Evolutionary conservation across 1,140 invertebrate genomes (phyloP), one percentile per base, ranked within the genome.

Genomic region (Caligus rogercresseyi): DNA sequence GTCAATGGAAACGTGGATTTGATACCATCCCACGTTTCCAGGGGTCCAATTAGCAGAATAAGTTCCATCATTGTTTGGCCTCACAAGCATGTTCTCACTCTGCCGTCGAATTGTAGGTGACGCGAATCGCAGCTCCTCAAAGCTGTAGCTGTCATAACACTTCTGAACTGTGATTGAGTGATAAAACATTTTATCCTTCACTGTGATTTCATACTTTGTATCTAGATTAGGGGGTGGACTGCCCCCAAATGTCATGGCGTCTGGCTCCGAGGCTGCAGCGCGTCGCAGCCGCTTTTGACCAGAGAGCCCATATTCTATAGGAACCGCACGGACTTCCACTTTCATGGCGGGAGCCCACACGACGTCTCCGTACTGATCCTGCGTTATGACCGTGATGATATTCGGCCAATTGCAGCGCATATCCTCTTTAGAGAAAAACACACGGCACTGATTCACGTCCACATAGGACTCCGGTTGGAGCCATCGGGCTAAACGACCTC

Each of bases 1-100:
- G 74, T 97, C 92, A 54, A 97, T 82, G 19, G 81, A 84, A 52
- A 92, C 85, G 66, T 84, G 79, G 31, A 98, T 80, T 21, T 85
- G 83, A 73, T 95, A 98, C 73, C 81, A 82, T 7, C 94, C 93
- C 7, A 86, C 78, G n/a, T 81, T 83, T 26, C 83, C 81, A 11
- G 94, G 94, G 24, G 87, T 91, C 94, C 94, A 98, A 56, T 83
- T 84, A 15, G 87, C 89, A 54, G 79, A 82, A 70, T 91, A 93
- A 1, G 85, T 87, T 0, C 88, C 89, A 72, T 94, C 89, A 51
- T 80, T 78, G 71, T 90, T 88, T 15, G 82, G 78, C 61, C 84
- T 77, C 0, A 94, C 87, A 13, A 85, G 74, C 78, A 95, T 85
- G 64, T 83, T 84, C 72, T 94, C 91, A 66, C 82, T 84, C 1